Conservation (phyloP, 2,113 vertebrate genomes). For the Datnioides undecimradiatus region DNA sequence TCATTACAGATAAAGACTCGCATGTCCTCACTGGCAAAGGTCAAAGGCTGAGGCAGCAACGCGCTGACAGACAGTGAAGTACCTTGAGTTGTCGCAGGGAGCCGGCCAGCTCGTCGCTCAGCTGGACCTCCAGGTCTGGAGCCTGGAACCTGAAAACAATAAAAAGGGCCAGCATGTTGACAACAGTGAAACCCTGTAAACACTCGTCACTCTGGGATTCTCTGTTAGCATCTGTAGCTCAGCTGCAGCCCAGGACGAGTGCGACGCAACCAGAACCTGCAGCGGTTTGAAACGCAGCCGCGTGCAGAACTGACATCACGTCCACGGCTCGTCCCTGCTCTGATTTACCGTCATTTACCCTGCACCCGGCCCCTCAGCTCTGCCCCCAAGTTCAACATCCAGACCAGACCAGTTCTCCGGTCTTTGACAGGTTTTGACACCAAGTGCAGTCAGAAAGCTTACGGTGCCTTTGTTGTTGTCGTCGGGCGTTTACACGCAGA, state of each 20-base stretch:
- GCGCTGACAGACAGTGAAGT: too few species aligned
- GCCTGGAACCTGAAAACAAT: slow-evolving; percentile 86
- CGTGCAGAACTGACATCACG: not conserved
- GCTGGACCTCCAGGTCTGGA: slow-evolving; percentile 88
- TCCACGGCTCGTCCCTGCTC: too few species aligned
- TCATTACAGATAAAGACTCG: slow-evolving; percentile 57
- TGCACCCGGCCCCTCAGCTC: too few species aligned
- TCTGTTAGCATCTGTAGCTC: not conserved
- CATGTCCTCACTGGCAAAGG: not conserved
- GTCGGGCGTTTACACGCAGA: too few species aligned
- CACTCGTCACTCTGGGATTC: not conserved
- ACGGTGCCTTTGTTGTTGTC: too few species aligned
- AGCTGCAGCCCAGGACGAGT: not conserved
- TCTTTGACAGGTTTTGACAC: too few species aligned
- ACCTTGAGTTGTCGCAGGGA: slow-evolving; percentile 91
- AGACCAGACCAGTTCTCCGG: too few species aligned
- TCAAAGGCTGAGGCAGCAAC: too few species aligned
- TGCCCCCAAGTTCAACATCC: too few species aligned
- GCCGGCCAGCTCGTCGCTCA: slow-evolving; percentile 87
- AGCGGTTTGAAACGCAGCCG: not conserved
- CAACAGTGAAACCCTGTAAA: too few species aligned
- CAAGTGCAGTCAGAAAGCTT: too few species aligned
- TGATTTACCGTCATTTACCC: too few species aligned
- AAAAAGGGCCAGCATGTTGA: not conserved
- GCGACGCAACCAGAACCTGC: not conserved